Evolutionary conservation across 2,888 invertebrate species (phyloP).

Genomic region (Omphaloscelis lunosa): DNA sequence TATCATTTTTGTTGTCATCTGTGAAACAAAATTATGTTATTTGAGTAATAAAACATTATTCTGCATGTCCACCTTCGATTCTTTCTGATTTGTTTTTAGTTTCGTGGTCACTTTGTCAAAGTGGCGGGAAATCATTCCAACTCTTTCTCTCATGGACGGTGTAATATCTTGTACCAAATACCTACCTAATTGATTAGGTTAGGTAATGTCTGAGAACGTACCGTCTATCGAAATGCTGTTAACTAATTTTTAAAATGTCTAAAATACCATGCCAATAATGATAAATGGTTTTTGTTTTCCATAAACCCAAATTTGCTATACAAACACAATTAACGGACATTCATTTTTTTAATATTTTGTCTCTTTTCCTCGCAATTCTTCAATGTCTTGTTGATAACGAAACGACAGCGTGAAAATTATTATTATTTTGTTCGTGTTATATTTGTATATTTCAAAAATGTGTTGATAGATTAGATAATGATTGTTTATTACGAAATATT

Average conservation of each 20-base stretch:
- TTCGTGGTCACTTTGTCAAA: slow-evolving; percentile 63
- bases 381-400: slow-evolving; percentile 69
- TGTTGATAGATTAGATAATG: slow-evolving; percentile 31
- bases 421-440: slow-evolving; percentile 65
- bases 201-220: slow-evolving; percentile 47
- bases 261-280: slow-evolving; percentile 6
- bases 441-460: slow-evolving; percentile 35
- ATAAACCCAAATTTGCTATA: slow-evolving; percentile 35
- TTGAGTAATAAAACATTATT: slow-evolving; percentile 16
- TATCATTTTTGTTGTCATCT: slow-evolving; percentile 51
- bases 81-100: slow-evolving; percentile 16
- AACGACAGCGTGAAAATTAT: slow-evolving; percentile 72
- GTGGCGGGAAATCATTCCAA: slow-evolving; percentile 82
- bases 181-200: slow-evolving; percentile 59
- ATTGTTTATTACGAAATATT: slow-evolving; percentile 20
- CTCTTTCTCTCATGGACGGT: slow-evolving; percentile 49
- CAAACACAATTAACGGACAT: slow-evolving; percentile 63
- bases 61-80: background rate
- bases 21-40: slow-evolving; percentile 19
- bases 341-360: slow-evolving; percentile 70
- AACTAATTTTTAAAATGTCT: background rate
- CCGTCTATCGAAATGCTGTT: background rate
- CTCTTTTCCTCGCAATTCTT: slow-evolving; percentile 71
- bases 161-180: slow-evolving; percentile 29
- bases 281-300: slow-evolving; percentile 24